Base-by-base conservation (phyloP, 2,797 vertebrate species). In the Agapornis canus region DNA sequence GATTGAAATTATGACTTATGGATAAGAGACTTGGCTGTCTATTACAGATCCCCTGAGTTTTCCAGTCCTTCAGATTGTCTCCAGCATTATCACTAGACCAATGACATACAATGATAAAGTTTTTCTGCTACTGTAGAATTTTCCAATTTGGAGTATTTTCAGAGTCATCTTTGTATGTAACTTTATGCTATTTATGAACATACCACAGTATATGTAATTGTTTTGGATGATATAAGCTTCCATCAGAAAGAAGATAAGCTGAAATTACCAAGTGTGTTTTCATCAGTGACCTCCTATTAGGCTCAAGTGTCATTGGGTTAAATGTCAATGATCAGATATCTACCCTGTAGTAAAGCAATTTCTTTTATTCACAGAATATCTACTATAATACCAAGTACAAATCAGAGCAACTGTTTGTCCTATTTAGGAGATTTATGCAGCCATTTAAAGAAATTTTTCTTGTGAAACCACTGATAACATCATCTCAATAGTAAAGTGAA, bases 381-480 rank as follows among this genome's bases (percentile, higher is more conserved):
- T 96, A 72, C 89, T 77, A 76, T 94, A 92, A 91, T 47, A 10
- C 57, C 48, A 87, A 95, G 93, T 92, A 97, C 78, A 96, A 95
- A 96, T 96, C 65, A 64, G 94, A 96, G 80, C 29, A 79, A 65
- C 85, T 89, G 45, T 93, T 96, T 95, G 95, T 94, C 94, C 88
- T 92, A 97, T 97, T 94, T 97, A 65, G 86, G 72, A 97, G 97
- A 98, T 98, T 97, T 98, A 98, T 97, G 83, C 5, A 95, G 82
- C 77, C 94, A 96, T 97, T 97, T 96, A 96, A 82, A 96, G 89
- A 95, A 90, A 47, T 96, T 94, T 95, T 94, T 96, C 96, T 97
- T 89, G 65, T 89, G 85, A 91, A 91, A 95, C 77, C 66, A 95
- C 94, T 89, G 97, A 97, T 98, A 97, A 90, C 92, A 98, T 97